phyloP scores from a whole-genome alignment of 92 coral and sea anemone genomes.

The Siderastrea siderea region DNA sequence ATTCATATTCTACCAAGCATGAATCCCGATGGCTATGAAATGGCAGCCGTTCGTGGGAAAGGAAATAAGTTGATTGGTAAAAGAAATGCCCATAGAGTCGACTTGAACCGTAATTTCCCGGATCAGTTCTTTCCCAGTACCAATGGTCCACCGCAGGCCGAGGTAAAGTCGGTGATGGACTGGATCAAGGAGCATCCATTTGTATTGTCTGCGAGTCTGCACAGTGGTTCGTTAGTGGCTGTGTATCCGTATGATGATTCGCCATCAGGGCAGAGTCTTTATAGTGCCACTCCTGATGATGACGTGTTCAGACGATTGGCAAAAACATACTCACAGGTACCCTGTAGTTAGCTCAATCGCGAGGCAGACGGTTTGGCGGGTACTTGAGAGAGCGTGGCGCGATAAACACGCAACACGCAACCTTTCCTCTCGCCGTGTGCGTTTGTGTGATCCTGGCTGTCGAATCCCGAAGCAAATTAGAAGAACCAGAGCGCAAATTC shows the following conservation, averaged over 20 bases:
- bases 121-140: slow-evolving; percentile 98
- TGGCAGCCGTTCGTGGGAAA: slow-evolving; percentile 85
- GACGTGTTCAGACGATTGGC: slow-evolving; percentile 96
- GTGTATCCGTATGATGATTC: slow-evolving; percentile 97
- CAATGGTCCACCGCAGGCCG: slow-evolving; percentile 93
- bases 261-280: slow-evolving; percentile 98
- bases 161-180: slow-evolving; percentile 85
- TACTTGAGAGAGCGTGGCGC: background rate
- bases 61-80: slow-evolving; percentile 76
- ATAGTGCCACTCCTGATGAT: slow-evolving; percentile 99
- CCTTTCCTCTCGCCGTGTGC: too few relatives aligned
- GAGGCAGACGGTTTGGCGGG: background rate
- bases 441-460: too few relatives aligned
- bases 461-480: too few relatives aligned
- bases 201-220: slow-evolving; percentile 93
- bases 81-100: slow-evolving; percentile 91
- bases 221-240: slow-evolving; percentile 96
- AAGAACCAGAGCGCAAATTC: too few relatives aligned
- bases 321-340: slow-evolving; percentile 84
- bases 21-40: slow-evolving; percentile 97
- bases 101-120: slow-evolving; percentile 96
- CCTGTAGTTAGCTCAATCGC: background rate
- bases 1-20: slow-evolving; percentile 94
- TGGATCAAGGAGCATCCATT: slow-evolving; percentile 92
- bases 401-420: background rate